phyloP scores from a whole-genome alignment of 2,113 vertebrate species.

The Xiphophorus hellerii region DNA sequence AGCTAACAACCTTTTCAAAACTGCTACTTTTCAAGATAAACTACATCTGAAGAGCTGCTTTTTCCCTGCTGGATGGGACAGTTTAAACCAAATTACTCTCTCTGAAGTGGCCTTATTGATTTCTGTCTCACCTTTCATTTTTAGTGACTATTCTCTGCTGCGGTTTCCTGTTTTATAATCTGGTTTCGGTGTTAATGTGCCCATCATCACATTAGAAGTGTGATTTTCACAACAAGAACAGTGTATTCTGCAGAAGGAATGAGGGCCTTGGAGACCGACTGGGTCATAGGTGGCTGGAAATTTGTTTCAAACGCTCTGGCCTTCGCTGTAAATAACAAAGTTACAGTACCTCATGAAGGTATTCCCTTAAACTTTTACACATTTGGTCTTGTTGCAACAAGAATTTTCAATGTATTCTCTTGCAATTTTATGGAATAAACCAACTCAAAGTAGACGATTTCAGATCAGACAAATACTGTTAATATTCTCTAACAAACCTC shows the following conservation, averaged over 20 bases:
- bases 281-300: neutral
- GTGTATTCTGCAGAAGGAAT: neutral
- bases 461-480: neutral
- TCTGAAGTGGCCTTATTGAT: conserved; percentile 64
- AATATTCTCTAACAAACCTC: neutral
- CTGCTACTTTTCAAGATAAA: conserved; percentile 41
- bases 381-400: neutral
- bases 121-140: conserved; percentile 60
- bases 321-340: conserved; percentile 3
- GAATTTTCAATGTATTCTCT: neutral
- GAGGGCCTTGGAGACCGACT: neutral
- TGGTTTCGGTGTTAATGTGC: conserved; percentile 11
- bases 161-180: conserved; percentile 28
- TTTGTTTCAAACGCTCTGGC: neutral
- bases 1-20: conserved; percentile 62
- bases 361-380: neutral
- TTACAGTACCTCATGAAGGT: neutral
- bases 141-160: conserved; percentile 45
- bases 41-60: conserved; percentile 13
- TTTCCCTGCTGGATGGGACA: conserved; percentile 17
- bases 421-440: neutral
- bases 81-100: conserved; percentile 59
- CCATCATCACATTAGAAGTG: conserved; percentile 21
- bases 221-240: conserved; percentile 1
- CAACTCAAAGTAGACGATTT: neutral